These are phyloP conservation scores for Poecilia gillii DNA, from an alignment of 2,797 vertebrate genomes.

Conservation along the genomic window DNA sequence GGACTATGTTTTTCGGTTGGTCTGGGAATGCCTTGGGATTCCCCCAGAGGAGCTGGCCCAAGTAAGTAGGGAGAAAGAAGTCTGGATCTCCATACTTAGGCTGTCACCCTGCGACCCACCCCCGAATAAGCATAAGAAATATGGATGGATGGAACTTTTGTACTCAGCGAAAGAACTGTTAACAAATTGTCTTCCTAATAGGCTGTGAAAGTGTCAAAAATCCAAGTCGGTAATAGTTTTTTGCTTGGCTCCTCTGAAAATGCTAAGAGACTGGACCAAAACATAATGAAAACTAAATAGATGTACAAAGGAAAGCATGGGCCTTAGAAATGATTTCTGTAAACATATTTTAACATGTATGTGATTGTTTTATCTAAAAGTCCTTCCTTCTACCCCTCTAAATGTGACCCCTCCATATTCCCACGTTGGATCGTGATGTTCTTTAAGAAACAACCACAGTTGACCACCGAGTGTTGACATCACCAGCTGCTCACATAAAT, in stretches of 20 bases:
- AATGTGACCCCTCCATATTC: constrained; percentile 24
- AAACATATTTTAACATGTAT: neutral
- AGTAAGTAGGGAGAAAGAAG: too few relatives aligned
- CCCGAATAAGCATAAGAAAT: too few relatives aligned
- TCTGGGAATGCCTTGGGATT: too few relatives aligned
- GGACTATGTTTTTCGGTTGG: too few relatives aligned
- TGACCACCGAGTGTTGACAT: constrained; percentile 41
- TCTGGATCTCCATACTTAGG: too few relatives aligned
- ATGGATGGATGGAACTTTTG: too few relatives aligned
- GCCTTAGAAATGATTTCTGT: neutral
- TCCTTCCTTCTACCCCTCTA: constrained; percentile 1
- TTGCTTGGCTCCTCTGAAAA: neutral
- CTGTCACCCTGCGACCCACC: too few relatives aligned
- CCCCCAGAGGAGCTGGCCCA: too few relatives aligned
- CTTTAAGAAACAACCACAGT: constrained; percentile 29
- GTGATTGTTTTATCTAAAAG: neutral
- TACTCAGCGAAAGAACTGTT: neutral
- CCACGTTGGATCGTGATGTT: constrained; percentile 28
- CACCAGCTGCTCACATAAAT: constrained; percentile 47
- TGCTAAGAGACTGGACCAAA: neutral
- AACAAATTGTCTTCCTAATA: neutral
- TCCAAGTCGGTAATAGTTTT: neutral
- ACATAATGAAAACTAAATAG: neutral
- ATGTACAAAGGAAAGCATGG: neutral
- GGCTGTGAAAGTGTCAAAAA: neutral